Conservation (phyloP, 2,797 vertebrate genomes). For the Muscicapa comitata region DNA sequence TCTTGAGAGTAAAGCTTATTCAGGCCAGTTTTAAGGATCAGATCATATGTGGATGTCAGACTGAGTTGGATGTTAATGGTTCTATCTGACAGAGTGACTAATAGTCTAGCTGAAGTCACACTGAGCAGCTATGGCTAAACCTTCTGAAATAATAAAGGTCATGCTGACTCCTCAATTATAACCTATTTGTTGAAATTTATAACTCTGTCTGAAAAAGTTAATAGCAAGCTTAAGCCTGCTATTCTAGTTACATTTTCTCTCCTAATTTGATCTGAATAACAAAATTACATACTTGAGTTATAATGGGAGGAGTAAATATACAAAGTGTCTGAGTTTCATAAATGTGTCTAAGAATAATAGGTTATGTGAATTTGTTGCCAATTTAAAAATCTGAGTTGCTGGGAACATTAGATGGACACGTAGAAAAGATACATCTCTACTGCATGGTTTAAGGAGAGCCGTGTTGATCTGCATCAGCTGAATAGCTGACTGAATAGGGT, state of each 20-base stretch:
- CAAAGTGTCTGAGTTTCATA: not conserved
- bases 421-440: not conserved
- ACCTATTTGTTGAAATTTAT: conserved; percentile 31
- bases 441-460: not conserved
- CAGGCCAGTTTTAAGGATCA: conserved; percentile 19
- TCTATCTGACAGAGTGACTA: not conserved
- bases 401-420: accelerated
- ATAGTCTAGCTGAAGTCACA: conserved; percentile 2
- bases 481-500: not conserved
- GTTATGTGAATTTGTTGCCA: not conserved
- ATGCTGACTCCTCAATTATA: conserved; percentile 39
- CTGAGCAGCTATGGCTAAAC: conserved; percentile 6
- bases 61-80: not conserved
- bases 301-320: not conserved
- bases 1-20: not conserved
- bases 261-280: not conserved
- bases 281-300: not conserved
- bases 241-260: not conserved
- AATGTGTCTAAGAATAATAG: not conserved
- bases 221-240: conserved; percentile 13
- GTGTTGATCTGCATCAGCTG: not conserved
- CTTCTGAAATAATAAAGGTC: conserved; percentile 51
- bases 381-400: not conserved
- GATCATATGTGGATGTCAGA: not conserved
- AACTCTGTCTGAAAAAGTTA: conserved; percentile 36